Conservation (phyloP, 2,888 invertebrate genomes). For the Balanococcus diminutus region DNA sequence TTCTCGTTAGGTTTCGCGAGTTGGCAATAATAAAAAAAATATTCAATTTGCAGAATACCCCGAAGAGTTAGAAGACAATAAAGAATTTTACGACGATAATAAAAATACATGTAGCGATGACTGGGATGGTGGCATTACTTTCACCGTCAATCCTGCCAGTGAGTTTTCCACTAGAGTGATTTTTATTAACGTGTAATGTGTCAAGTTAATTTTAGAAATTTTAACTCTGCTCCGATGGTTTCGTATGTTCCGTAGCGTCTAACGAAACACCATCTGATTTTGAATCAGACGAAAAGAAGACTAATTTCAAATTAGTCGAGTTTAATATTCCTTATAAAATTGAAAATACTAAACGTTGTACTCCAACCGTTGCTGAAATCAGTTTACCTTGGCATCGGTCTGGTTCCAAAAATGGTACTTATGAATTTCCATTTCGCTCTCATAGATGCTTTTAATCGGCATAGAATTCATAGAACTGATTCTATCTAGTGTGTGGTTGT, state of each 20-base stretch:
- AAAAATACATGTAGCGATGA: conserved; percentile 70
- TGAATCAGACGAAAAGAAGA: conserved; percentile 39
- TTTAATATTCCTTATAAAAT: conserved; percentile 37
- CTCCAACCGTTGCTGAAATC: conserved; percentile 84
- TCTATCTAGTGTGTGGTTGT: not conserved
- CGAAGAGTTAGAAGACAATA: conserved; percentile 86
- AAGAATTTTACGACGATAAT: conserved; percentile 70
- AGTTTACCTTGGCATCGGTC: conserved; percentile 89
- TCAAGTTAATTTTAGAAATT: not conserved
- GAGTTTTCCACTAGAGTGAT: conserved; percentile 64
- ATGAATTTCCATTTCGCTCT: not conserved
- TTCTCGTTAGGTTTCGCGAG: conserved; percentile 61
- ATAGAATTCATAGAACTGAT: not conserved
- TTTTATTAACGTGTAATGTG: not conserved
- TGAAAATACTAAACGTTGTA: conserved; percentile 13
- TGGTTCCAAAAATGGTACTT: conserved; percentile 34
- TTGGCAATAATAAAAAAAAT: conserved; percentile 57
- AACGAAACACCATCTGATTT: not conserved
- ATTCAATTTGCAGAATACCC: conserved; percentile 57
- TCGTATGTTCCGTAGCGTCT: not conserved
- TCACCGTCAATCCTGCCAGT: conserved; percentile 88
- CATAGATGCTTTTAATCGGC: not conserved
- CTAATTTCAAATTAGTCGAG: conserved; percentile 11
- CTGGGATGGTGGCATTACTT: conserved; percentile 86
- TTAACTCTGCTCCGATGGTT: not conserved